A percentile compares a stretch with the other conserved stretches of the same genome.
These are phyloP conservation scores for Lepidotrigona ventralis DNA, from an alignment of 1,140 invertebrate genomes.

Conservation along the genomic window DNA sequence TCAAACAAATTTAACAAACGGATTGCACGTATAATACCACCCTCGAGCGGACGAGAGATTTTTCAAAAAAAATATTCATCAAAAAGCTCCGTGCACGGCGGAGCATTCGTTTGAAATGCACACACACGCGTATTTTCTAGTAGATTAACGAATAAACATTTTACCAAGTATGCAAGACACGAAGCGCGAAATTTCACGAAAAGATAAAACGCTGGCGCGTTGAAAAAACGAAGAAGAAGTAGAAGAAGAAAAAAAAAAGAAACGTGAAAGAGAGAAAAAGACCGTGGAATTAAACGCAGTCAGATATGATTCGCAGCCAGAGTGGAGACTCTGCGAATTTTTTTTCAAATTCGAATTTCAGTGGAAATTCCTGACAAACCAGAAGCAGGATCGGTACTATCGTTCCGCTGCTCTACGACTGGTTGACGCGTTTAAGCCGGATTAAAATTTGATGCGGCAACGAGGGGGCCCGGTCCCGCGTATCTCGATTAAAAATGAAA, in stretches of 20 bases:
- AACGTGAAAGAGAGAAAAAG: too few relatives aligned
- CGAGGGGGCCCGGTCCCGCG: too few relatives aligned
- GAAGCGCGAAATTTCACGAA: not conserved
- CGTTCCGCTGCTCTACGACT: not conserved
- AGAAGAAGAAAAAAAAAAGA: too few relatives aligned
- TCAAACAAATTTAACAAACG: not conserved
- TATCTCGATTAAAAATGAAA: slow-evolving; percentile 24
- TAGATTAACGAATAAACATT: too few relatives aligned
- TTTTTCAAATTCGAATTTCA: not conserved
- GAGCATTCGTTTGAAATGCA: not conserved
- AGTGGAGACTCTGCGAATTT: not conserved
- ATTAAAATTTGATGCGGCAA: not conserved
- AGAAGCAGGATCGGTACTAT: not conserved
- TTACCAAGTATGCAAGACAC: not conserved
- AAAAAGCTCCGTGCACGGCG: too few relatives aligned
- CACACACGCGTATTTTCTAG: not conserved
- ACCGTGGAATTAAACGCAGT: too few relatives aligned
- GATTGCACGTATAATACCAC: not conserved
- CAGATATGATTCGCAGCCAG: not conserved
- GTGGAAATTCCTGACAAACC: not conserved
- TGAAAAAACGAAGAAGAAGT: too few relatives aligned
- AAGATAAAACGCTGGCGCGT: not conserved
- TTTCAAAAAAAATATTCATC: not conserved
- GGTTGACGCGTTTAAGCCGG: not conserved
- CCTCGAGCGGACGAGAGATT: not conserved